A percentile compares a stretch with the other conserved stretches of the same genome.
phyloP scores from a whole-genome alignment of 2,113 vertebrate species.

The Elanoides forficatus region DNA sequence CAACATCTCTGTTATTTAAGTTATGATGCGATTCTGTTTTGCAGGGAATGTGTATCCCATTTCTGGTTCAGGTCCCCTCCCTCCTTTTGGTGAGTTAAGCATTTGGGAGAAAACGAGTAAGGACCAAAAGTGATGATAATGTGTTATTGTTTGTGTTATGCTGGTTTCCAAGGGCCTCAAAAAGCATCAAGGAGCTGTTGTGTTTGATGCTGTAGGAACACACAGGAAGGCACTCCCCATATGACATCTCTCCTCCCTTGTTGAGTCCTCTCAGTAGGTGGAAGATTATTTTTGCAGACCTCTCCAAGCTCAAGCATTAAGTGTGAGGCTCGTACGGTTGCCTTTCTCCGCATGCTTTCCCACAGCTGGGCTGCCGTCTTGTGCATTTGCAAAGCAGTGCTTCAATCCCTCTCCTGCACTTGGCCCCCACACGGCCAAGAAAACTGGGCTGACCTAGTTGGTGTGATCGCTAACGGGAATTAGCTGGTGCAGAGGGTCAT shows the following conservation, averaged over 20 bases:
- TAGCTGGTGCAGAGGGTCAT: background rate
- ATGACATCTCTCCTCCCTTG: background rate
- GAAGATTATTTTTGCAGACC: slow-evolving; percentile 48
- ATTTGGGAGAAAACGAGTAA: background rate
- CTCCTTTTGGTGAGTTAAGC: background rate
- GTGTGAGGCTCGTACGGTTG: background rate
- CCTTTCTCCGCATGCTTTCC: background rate
- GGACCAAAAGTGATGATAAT: background rate
- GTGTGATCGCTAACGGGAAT: background rate
- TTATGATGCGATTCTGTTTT: background rate
- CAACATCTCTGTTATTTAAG: slow-evolving; percentile 5
- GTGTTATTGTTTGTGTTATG: background rate
- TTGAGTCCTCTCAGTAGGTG: background rate
- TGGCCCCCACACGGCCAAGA: background rate
- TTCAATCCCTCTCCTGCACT: background rate
- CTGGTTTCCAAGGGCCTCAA: slow-evolving; percentile 11
- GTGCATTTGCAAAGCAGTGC: background rate
- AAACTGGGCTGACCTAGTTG: background rate
- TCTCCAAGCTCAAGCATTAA: background rate
- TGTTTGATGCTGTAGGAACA: slow-evolving; percentile 31
- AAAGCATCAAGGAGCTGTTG: background rate
- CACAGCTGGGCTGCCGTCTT: background rate
- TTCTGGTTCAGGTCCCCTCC: background rate
- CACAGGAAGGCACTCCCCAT: background rate
- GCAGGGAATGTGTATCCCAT: background rate